Percentiles rank a stretch among this genome's conserved stretches.
Conservation (phyloP, 1,140 invertebrate genomes). For the Drosophila subpulchrella region DNA sequence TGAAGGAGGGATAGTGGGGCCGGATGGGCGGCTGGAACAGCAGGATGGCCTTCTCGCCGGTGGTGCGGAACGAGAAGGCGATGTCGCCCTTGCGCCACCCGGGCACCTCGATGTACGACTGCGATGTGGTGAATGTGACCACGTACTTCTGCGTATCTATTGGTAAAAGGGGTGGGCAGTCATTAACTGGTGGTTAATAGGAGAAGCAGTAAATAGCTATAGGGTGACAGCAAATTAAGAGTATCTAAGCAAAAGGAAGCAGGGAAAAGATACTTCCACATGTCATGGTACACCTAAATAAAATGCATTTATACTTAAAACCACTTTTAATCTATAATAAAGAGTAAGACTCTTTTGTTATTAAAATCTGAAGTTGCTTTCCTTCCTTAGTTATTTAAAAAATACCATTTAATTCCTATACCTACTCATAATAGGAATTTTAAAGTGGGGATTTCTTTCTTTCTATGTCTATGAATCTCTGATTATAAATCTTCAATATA, state of each 20-base stretch:
- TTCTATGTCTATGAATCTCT: too few species aligned
- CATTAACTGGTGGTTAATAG: slow-evolving; percentile 18
- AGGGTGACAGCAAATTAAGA: not conserved
- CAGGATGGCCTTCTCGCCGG: slow-evolving; percentile 94
- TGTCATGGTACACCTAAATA: not conserved
- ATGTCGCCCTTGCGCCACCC: slow-evolving; percentile 96
- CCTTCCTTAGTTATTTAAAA: too few species aligned
- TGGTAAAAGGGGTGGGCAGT: not conserved
- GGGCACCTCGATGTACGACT: slow-evolving; percentile 95
- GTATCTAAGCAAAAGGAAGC: not conserved
- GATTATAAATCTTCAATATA: too few species aligned
- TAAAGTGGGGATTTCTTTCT: too few species aligned
- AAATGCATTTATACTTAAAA: too few species aligned
- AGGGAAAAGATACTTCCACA: not conserved
- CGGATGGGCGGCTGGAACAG: slow-evolving; percentile 95
- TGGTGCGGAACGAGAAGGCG: slow-evolving; percentile 96
- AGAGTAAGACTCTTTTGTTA: too few species aligned
- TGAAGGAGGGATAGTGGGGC: slow-evolving; percentile 95
- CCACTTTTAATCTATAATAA: too few species aligned
- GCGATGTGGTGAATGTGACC: slow-evolving; percentile 96
- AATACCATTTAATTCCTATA: too few species aligned
- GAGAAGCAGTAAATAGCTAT: slow-evolving; percentile 5
- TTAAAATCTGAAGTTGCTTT: too few species aligned
- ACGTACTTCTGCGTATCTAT: slow-evolving; percentile 96
- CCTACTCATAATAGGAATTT: too few species aligned